A percentile compares a stretch with the other conserved stretches of the same genome.
phyloP scores from a whole-genome alignment of 2,113 vertebrate species.

The Malurus alboscapulatus region DNA sequence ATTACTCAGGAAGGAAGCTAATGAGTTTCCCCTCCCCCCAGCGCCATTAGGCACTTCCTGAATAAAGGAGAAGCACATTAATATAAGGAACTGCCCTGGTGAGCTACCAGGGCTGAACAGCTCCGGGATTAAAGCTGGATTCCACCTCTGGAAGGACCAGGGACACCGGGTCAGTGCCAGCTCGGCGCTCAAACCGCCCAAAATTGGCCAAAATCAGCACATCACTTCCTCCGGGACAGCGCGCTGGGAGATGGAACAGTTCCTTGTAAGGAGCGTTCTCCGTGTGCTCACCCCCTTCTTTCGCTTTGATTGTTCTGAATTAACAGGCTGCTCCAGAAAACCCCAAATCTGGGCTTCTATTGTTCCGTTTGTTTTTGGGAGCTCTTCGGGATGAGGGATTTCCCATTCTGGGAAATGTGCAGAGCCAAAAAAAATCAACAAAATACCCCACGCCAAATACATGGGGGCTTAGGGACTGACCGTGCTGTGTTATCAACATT shows the following conservation, averaged over 20 bases:
- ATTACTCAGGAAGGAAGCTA: slow-evolving; percentile 83
- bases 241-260: background rate
- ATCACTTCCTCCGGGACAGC: slow-evolving; percentile 25
- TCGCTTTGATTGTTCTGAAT: background rate
- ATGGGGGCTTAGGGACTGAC: background rate
- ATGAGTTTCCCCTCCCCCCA: slow-evolving; percentile 79
- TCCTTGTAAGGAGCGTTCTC: slow-evolving; percentile 32
- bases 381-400: background rate
- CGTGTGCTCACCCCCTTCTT: background rate
- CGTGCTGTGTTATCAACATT: background rate
- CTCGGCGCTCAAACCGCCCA: background rate
- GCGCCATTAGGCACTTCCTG: slow-evolving; percentile 90
- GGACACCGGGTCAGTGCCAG: background rate
- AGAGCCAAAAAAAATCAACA: background rate
- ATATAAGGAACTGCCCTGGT: slow-evolving; percentile 46
- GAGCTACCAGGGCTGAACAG: slow-evolving; percentile 39
- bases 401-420: background rate
- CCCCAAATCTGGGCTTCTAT: background rate
- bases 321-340: background rate
- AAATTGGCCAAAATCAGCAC: background rate
- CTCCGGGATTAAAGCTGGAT: slow-evolving; percentile 20
- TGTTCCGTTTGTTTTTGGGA: background rate
- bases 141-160: background rate
- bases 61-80: slow-evolving; percentile 76
- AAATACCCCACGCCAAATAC: background rate